A percentile compares a stretch with the other conserved stretches of the same genome.
Evolutionary conservation across 2,888 invertebrate species (phyloP).

Genomic region (Philaethria dido): DNA sequence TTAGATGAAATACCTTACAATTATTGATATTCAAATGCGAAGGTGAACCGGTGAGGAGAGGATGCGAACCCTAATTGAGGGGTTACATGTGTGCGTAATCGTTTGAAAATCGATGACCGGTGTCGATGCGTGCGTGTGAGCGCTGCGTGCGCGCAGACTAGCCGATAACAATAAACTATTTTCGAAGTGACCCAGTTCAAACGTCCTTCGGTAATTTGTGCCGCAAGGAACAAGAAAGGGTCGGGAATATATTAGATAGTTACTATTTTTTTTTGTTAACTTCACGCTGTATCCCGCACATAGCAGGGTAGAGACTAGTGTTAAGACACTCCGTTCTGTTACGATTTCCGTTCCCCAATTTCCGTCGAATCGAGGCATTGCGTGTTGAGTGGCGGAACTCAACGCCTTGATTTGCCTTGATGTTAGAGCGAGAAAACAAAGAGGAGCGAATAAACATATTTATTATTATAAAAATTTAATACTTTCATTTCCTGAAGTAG

Average conservation of each 20-base stretch:
- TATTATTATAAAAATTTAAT: too few species aligned
- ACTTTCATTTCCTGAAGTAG: too few species aligned
- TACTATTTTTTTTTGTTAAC: constrained; percentile 61
- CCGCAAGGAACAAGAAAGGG: constrained; percentile 83
- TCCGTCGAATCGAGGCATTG: too few species aligned
- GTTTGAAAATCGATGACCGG: constrained; percentile 67
- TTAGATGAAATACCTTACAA: constrained; percentile 56
- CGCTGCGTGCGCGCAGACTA: constrained; percentile 77
- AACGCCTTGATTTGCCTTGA: too few species aligned
- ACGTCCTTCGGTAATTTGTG: constrained; percentile 83
- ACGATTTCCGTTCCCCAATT: too few species aligned
- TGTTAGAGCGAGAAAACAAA: too few species aligned
- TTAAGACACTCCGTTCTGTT: too few species aligned
- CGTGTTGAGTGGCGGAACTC: too few species aligned
- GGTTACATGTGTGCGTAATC: constrained; percentile 64
- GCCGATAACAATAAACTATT: constrained; percentile 84
- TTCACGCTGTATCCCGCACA: too few species aligned
- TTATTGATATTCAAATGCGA: constrained; percentile 61
- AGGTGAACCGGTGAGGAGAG: constrained; percentile 70
- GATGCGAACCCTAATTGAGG: constrained; percentile 71
- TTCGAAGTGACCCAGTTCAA: constrained; percentile 83
- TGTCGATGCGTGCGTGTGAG: constrained; percentile 61
- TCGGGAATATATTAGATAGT: constrained; percentile 67
- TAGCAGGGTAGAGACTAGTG: constrained; percentile 61
- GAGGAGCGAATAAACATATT: too few species aligned